Conservation (phyloP, 2,797 vertebrate species). For the Calcarius lapponicus region DNA sequence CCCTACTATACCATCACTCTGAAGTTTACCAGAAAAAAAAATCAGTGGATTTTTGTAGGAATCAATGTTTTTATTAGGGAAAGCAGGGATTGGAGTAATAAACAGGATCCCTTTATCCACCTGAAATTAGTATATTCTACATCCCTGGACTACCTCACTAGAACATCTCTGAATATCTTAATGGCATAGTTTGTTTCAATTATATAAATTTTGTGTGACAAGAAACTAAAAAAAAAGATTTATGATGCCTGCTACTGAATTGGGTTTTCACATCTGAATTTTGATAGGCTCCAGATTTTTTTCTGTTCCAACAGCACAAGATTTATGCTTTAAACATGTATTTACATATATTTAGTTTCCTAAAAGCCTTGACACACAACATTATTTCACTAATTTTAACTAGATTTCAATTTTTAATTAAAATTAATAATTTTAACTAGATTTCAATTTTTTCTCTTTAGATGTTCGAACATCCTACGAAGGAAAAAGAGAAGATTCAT, state of each 20-base stretch:
- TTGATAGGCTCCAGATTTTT: not conserved
- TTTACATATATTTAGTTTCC: not conserved
- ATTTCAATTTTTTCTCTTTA: not conserved
- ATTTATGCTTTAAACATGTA: not conserved
- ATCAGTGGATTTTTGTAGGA: not conserved
- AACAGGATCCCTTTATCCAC: not conserved
- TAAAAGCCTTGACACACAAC: not conserved
- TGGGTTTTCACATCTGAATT: not conserved
- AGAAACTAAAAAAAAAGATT: not conserved
- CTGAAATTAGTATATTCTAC: not conserved
- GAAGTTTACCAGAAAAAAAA: not conserved
- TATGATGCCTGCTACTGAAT: not conserved
- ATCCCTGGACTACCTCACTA: not conserved
- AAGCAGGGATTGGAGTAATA: not conserved
- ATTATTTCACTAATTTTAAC: not conserved
- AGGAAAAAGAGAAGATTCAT: not conserved
- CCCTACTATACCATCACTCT: not conserved
- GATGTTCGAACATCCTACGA: not conserved
- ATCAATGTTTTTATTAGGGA: not conserved
- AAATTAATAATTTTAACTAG: not conserved
- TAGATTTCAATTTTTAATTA: not conserved
- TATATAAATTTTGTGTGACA: not conserved
- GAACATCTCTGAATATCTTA: not conserved
- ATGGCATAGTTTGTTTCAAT: not conserved
- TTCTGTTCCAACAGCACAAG: not conserved